Evolutionary conservation across 2,888 invertebrate genomes (phyloP), one percentile per base, ranked within the genome.

Genomic region (Lepidocyrtoides sp.): DNA sequence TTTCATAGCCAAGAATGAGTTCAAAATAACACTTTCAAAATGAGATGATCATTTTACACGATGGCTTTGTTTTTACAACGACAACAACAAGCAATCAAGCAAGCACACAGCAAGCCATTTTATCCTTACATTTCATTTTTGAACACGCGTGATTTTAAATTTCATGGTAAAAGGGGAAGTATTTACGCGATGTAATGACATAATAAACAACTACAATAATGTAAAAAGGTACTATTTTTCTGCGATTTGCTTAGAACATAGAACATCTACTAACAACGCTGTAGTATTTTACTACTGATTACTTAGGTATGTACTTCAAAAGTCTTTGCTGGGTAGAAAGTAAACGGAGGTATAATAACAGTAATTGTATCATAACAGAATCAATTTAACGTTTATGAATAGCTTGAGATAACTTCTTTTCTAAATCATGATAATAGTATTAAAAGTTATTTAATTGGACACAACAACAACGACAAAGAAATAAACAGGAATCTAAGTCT

Each of bases 331-430:
- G 20, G 17, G 0, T 29, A 26, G 8, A 60, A 60, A 60, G 3
- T 20, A 63, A 60, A 60, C 20, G 4, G 0, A 23, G 17, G 14
- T 51, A 57, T 4, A n/a, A 20, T 48, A 83, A 57, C 12, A 48
- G 17, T 20, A 63, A 82, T 82, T 8, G 7, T 54, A 63, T 12
- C 14, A 60, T 82, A 83, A 44, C 29, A 66, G 41, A 83, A 29
- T 66, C 26, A 4, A 17, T 12, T 23, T 23, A 26, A 66, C 66
- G 2, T 17, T n/a, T 8, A 44, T 44, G 12, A 36, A 20, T 66
- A 51, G 32, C 57, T 82, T 60, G 60, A 36, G 57, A 41, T 41
- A 60, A 60, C n/a, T 60, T 60, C 12, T 8, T 29, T 8, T 7
- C 5, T 12, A 14, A 63, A 36, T 14, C 0, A 51, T 14, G 51